Evolutionary conservation across 2,888 invertebrate species (phyloP).

Genomic region (Branchellion lobata): DNA sequence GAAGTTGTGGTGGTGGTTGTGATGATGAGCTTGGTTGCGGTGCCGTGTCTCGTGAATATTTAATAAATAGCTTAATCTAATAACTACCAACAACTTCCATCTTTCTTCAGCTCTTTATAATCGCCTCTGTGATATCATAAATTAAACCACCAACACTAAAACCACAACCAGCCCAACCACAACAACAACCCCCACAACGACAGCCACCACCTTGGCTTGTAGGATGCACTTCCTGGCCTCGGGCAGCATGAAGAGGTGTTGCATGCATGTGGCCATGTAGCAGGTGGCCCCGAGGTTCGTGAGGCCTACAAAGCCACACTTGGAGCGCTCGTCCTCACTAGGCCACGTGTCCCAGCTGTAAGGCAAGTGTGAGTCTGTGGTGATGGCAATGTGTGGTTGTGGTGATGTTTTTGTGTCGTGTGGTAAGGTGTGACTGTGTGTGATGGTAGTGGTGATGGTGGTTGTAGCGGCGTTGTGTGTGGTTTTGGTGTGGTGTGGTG

Average conservation of each 20-base stretch:
- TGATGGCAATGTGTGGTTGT: background rate
- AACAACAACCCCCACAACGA: background rate
- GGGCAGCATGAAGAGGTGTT: slow-evolving; percentile 95
- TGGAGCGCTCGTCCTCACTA: slow-evolving; percentile 87
- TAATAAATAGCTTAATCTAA: too few relatives aligned
- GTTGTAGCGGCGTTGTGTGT: background rate
- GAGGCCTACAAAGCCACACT: slow-evolving; percentile 89
- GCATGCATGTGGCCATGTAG: slow-evolving; percentile 96
- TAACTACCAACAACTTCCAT: too few relatives aligned
- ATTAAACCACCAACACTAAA: background rate
- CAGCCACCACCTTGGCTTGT: slow-evolving; percentile 67
- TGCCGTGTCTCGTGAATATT: too few relatives aligned
- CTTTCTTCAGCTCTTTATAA: too few relatives aligned
- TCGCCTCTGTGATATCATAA: too few relatives aligned
- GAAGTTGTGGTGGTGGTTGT: too few relatives aligned
- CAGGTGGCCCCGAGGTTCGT: slow-evolving; percentile 94
- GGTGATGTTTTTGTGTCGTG: background rate
- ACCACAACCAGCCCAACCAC: background rate
- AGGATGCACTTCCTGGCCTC: slow-evolving; percentile 82
- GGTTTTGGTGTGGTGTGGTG: background rate
- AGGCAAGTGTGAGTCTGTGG: slow-evolving; percentile 69
- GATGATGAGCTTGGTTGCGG: too few relatives aligned
- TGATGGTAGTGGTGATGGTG: too few relatives aligned
- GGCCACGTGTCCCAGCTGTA: slow-evolving; percentile 99
- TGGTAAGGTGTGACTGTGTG: too few relatives aligned